Conservation (phyloP, 2,888 invertebrate species). For the Idaea dimidiata region DNA sequence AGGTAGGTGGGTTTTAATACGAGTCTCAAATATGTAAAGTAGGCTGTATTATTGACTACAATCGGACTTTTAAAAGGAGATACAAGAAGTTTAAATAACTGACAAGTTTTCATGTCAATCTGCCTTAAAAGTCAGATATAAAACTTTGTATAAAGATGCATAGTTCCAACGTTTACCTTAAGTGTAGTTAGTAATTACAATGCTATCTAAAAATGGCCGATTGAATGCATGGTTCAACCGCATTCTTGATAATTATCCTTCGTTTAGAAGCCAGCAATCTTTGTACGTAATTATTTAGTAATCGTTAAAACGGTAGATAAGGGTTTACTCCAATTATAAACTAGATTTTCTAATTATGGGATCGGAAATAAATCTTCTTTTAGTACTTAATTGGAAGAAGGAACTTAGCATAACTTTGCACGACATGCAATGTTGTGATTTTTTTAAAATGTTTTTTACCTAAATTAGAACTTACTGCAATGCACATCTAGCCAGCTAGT, state of each 20-base stretch:
- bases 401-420: not conserved
- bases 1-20: not conserved
- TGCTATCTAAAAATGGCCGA: slow-evolving; percentile 34
- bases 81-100: not conserved
- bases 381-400: not conserved
- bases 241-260: slow-evolving; percentile 48
- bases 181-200: slow-evolving; percentile 41
- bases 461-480: no score
- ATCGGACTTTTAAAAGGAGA: slow-evolving; percentile 14
- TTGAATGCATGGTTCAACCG: slow-evolving; percentile 38
- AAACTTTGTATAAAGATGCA: not conserved
- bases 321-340: not conserved
- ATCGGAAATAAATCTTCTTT: not conserved
- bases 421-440: not conserved
- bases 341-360: not conserved
- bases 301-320: not conserved
- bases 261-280: slow-evolving; percentile 25
- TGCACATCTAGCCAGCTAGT: no score
- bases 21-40: slow-evolving; percentile 12
- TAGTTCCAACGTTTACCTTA: not conserved
- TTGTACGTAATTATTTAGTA: not conserved
- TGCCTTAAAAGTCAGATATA: not conserved
- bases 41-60: slow-evolving; percentile 10
- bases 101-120: not conserved
- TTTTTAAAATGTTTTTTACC: not conserved